Evolutionary conservation across 2,888 invertebrate species (phyloP), one percentile per base, ranked within the genome.

Genomic region (Caenorhabditis panamensis): DNA sequence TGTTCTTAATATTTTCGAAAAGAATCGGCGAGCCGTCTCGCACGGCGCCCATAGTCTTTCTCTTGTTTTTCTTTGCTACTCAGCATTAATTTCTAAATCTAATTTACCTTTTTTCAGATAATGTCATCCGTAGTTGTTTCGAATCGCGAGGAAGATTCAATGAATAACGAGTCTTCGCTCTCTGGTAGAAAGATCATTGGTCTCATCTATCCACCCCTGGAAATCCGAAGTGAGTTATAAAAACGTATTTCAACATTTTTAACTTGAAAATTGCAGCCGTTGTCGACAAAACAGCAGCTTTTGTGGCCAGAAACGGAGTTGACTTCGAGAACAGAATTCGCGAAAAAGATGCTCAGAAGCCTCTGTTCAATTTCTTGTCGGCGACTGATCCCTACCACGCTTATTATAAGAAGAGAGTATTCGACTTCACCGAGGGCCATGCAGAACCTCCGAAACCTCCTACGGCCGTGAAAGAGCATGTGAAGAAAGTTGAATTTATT

Each of bases 271-370:
- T 41, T 84, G 89, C 92, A 98, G 98, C 99, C 93, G 99, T 99
- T 93, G 98, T 99, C 90, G 99, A 99, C 92, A 99, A 99, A 93
- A 99, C 99, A 89, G 99, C 99, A 2, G 96, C 96, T 92, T 99
- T 99, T 91, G 99, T 99, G 4, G 99, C 99, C 18, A 94, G 98
- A 91, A 99, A 99, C 94, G 99, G 93, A 80, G 96, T 97, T 0
- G 99, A 99, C 91, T 99, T 99, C 92, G 99, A 99, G 92, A 96
- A 96, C 2, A 94, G 97, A 83, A 99, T 99, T 92, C 93, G 96
- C 64, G 97, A 97, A 92, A 99, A 98, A 93, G 99, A 99, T 92
- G 93, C 96, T 80, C 96, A 96, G 59, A 99, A 99, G 92, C 95
- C 97, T 0, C 98, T 98, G 92, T 99, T 99, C 91, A 98, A 98